Base-by-base conservation (phyloP, 92 coral and sea anemone species). In the Nematostella vectensis region DNA sequence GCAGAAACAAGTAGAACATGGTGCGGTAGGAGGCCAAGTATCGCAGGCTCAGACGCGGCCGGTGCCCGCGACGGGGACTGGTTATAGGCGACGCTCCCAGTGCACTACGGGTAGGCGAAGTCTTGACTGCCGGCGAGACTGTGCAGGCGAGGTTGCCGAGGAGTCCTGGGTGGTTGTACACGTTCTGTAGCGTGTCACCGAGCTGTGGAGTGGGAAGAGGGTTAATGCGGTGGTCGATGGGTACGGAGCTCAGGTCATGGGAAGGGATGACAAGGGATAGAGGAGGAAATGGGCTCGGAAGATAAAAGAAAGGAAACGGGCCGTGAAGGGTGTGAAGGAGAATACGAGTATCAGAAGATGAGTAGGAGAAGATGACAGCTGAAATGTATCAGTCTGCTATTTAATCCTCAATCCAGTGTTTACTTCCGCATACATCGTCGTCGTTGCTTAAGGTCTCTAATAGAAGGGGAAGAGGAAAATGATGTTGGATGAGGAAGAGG, bases 1-100 rank as follows among this genome's bases (percentile, higher is more conserved):
- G 38, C 37, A 86, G 15, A 47, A 74, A 17, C 52, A 93, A 27
- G 50, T 82, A 88, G 33, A 81, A 50, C 88, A 83, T 66, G 47
- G 83, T 71, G 67, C 69, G 74, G 83, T 86, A 93, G 6, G 99
- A 93, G 2, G 99, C 96, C 17, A 93, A 77, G 56, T 76, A 82
- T 26, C 99, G 84, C 39, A 93, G 82, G 59, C 99, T 93, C 30
- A 93, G 75, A 75, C 78, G 83, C 24, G 88, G 85, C 6, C 61
- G 29, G 21, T 54, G 61, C 47, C 66, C 75, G 40, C 19, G 67
- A 13, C 67, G 54, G 29, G 67, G 30, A 8, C 21, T 8, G 23
- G 51, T 6, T 22, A 24, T 47, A 28, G 67, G 73, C 17, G 72
- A 45, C 28, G 51, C 59, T 18, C 54, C 58, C 77, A 68, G 54